Evolutionary conservation across 92 coral and sea anemone species (phyloP).

Genomic region (Isaurus tuberculatus): DNA sequence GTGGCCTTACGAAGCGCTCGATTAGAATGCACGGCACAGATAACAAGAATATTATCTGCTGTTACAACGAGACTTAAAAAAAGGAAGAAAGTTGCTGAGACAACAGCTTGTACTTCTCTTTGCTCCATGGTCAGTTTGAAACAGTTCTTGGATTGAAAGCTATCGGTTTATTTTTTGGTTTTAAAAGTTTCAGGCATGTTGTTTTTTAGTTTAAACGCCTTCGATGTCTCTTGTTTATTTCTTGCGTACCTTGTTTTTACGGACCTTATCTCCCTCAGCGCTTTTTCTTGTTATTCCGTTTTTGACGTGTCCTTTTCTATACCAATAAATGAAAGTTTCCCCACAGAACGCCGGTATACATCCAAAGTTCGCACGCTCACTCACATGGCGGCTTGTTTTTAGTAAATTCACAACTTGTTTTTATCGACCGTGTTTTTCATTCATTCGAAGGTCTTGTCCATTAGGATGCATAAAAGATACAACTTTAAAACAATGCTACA

Average conservation of each 20-base stretch:
- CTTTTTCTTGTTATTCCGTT: too few species aligned
- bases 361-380: neutral
- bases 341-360: neutral
- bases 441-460: neutral
- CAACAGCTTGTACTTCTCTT: neutral
- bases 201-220: too few species aligned
- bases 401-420: neutral
- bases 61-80: slow-evolving; percentile 54
- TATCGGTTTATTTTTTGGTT: neutral
- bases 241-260: neutral
- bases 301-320: neutral
- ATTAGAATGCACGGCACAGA: slow-evolving; percentile 52
- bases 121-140: slow-evolving; percentile 10
- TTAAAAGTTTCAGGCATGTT: neutral
- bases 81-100: slow-evolving; percentile 20
- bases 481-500: neutral
- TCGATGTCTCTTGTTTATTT: neutral
- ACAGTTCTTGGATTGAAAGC: neutral
- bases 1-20: slow-evolving; percentile 59
- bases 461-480: neutral
- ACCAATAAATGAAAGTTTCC: neutral
- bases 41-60: slow-evolving; percentile 48
- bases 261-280: neutral
- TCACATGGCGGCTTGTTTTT: neutral
- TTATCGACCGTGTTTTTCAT: neutral